Conservation (phyloP, 92 coral and sea anemone genomes). For the Palythoa grandiflora region DNA sequence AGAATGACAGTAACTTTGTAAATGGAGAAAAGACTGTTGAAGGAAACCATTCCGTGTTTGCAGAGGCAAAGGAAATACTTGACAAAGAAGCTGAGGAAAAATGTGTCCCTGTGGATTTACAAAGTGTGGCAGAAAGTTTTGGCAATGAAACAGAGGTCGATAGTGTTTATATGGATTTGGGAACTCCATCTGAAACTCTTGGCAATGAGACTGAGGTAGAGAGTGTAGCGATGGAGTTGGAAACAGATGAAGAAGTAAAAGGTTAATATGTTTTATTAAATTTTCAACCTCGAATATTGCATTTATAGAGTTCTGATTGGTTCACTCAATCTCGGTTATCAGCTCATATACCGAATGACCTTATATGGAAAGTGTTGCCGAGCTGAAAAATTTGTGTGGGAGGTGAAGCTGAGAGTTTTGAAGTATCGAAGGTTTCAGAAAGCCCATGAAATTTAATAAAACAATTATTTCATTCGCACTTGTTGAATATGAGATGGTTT, state of each 20-base stretch:
- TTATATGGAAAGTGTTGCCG: too few species aligned
- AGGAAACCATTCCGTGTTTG: background rate
- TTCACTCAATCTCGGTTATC: too few species aligned
- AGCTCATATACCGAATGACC: too few species aligned
- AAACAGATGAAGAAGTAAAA: slow-evolving; percentile 24
- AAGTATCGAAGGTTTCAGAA: too few species aligned
- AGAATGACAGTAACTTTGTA: background rate
- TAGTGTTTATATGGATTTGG: slow-evolving; percentile 41
- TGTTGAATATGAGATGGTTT: too few species aligned
- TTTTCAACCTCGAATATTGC: too few species aligned
- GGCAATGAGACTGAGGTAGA: slow-evolving; percentile 13
- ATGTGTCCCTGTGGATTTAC: background rate
- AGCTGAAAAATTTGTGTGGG: too few species aligned
- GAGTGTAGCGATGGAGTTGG: slow-evolving; percentile 37
- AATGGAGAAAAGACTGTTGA: background rate
- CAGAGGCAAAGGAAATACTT: background rate
- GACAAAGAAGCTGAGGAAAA: background rate
- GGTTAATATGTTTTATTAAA: background rate
- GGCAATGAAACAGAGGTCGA: slow-evolving; percentile 20
- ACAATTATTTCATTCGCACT: too few species aligned
- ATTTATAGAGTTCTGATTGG: too few species aligned
- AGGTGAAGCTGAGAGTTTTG: too few species aligned
- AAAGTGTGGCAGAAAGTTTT: background rate
- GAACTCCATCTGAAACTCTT: slow-evolving; percentile 2
- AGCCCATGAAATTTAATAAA: too few species aligned